These are phyloP conservation scores for Coryphaenoides rupestris DNA, from an alignment of 2,113 vertebrate genomes.

Conservation along the genomic window DNA sequence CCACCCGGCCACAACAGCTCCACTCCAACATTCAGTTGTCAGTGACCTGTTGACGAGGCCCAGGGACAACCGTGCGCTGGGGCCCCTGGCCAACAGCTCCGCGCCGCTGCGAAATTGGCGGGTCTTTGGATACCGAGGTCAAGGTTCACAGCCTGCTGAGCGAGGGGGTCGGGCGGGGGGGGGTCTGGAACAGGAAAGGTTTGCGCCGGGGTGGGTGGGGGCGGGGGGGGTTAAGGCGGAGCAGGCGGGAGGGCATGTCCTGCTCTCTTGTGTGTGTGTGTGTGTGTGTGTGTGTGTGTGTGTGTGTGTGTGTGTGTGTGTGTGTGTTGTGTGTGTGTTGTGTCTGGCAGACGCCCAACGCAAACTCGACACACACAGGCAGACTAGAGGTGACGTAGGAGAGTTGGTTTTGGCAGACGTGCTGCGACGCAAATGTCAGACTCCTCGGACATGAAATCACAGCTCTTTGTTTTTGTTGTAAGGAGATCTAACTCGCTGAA, in stretches of 20 bases:
- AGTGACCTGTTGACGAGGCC: not conserved
- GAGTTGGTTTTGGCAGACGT: no score
- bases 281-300: constrained; percentile 18
- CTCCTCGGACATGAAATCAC: no score
- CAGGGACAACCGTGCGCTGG: constrained; percentile 12
- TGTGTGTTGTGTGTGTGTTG: constrained; percentile 23
- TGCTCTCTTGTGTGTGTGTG: constrained; percentile 48
- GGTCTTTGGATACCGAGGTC: constrained; percentile 34
- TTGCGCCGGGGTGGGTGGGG: not conserved
- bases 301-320: constrained; percentile 29
- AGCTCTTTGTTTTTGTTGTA: no score
- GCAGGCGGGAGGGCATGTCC: constrained; percentile 25
- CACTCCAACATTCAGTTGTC: no score
- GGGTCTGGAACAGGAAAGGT: not conserved
- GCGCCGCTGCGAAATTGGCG: constrained; percentile 10
- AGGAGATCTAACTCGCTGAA: no score
- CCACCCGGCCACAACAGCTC: no score
- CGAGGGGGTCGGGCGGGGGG: not conserved
- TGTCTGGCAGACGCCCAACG: constrained; percentile 69
- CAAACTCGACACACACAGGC: constrained; percentile 76
- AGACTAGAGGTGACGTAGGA: constrained; percentile 60
- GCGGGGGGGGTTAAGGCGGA: not conserved
- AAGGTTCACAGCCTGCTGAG: constrained; percentile 32
- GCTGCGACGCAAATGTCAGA: no score
- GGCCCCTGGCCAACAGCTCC: constrained; percentile 20